phyloP scores from a whole-genome alignment of 2,113 vertebrate species.

The Nyctereutes procyonoides region DNA sequence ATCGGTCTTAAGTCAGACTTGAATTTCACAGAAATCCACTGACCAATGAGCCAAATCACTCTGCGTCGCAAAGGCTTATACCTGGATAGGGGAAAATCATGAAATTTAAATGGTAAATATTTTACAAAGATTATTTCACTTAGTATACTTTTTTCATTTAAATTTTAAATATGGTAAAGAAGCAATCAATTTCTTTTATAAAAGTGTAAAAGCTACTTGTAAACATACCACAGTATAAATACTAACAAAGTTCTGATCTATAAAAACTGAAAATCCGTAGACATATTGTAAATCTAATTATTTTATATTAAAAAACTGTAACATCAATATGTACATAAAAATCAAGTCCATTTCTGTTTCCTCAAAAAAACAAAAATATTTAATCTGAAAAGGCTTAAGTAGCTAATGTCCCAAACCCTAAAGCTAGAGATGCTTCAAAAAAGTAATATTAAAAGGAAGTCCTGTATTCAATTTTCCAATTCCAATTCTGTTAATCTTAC shows the following conservation, averaged over 20 bases:
- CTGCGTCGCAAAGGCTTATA: constrained; percentile 96
- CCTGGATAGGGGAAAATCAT: constrained; percentile 81
- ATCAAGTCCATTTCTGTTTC: constrained; percentile 32
- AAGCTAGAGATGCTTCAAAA: not conserved
- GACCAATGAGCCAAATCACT: constrained; percentile 98
- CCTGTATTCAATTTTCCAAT: not conserved
- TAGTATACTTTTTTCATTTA: constrained; percentile 4
- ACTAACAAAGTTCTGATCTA: constrained; percentile 10
- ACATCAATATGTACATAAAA: not conserved
- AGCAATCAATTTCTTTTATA: constrained; percentile 27
- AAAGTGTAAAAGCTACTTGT: constrained; percentile 25
- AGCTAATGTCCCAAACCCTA: not conserved
- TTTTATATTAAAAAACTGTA: not conserved
- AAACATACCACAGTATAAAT: constrained; percentile 17
- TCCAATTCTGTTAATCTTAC: not conserved
- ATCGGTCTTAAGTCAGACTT: constrained; percentile 96
- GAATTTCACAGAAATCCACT: constrained; percentile 99
- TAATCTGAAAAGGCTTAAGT: not conserved
- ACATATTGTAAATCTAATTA: not conserved
- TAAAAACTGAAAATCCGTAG: not conserved
- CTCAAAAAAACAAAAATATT: not conserved
- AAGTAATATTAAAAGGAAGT: not conserved
- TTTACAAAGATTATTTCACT: constrained; percentile 40
- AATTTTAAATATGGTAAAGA: constrained; percentile 59
- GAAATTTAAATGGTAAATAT: constrained; percentile 52